Evolutionary conservation across 2,113 vertebrate species (phyloP).

Genomic region (Pyrgilauda ruficollis): DNA sequence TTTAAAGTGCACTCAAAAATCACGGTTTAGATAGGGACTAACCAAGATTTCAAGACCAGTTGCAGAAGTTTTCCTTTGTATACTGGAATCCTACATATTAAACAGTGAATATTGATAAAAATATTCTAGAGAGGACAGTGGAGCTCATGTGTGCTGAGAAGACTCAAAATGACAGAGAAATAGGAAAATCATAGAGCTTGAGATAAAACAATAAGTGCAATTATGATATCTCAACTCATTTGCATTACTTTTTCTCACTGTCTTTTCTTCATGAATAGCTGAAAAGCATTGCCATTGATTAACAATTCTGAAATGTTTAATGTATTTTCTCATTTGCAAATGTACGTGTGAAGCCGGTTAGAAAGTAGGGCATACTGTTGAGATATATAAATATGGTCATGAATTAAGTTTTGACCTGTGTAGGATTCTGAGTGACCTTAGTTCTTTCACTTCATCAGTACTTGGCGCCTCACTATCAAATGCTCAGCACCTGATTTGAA

Average conservation of each 20-base stretch:
- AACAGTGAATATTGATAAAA: neutral
- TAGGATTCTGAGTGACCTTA: neutral
- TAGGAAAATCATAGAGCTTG: neutral
- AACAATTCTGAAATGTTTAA: neutral
- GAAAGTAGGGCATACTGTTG: neutral
- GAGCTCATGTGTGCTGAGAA: neutral
- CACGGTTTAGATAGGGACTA: neutral
- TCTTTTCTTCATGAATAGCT: neutral
- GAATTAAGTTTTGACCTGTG: neutral
- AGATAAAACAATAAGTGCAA: neutral
- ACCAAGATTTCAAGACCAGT: neutral
- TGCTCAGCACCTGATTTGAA: neutral
- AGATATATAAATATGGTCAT: neutral
- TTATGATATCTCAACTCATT: neutral
- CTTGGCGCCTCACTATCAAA: neutral
- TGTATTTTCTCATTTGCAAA: constrained; percentile 1
- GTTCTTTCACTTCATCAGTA: neutral
- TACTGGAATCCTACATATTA: neutral
- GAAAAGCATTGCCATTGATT: neutral
- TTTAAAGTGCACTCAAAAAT: neutral
- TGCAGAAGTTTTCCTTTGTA: neutral
- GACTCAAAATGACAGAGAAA: neutral
- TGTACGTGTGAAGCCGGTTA: neutral
- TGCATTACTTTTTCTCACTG: neutral
- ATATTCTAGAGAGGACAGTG: neutral